Evolutionary conservation across 23 tunicate genomes (phyloP), one percentile per base, ranked within the genome.

Genomic region (Clavelina lepadiformis): DNA sequence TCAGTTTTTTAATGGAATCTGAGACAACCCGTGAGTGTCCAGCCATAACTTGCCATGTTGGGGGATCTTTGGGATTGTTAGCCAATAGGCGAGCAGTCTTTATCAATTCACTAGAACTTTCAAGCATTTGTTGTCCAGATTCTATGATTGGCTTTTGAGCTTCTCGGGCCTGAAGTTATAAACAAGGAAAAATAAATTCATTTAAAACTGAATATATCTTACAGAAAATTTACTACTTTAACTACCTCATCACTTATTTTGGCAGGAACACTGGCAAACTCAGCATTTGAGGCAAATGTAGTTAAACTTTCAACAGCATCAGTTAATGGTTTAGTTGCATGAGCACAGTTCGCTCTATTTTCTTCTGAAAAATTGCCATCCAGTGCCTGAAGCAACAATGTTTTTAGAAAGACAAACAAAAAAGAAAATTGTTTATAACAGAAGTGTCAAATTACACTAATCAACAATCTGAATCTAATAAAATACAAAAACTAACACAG

Each of bases 1-100:
- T 78, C 51, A 94, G 75, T 49, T 91, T 82, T 57, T 94, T 94
- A 52, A 94, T 94, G 25, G 99, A 86, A 38, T 94, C 99, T 3
- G 95, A 86, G 15, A 94, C 95, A 33, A 83, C 83, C 15, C 86
- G 63, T 19, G 99, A 86, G 55, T 94, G 95, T 19, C 98, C 86
- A 46, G 92, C 82, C 82, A 82, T 88, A 11, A 73, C 77, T 52
- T 93, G 92, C 98, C 98, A 93, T n/a, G 88, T 85, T 27, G 86
- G 94, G 18, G 93, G 93, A 63, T 93, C 94, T 64, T 86, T 75
- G 6, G 99, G 99, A 58, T 86, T 80, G 63, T 80, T 82, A 15
- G 94, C 94, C 41, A 86, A 51, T 26, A 63, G 75, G 57, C 94
- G 44, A 31, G 94, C 95, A 0, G 88, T 86, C 50, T 74, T 75